These are phyloP conservation scores for Megaleporinus macrocephalus DNA, from an alignment of 2,113 vertebrate species.

Conservation along the genomic window DNA sequence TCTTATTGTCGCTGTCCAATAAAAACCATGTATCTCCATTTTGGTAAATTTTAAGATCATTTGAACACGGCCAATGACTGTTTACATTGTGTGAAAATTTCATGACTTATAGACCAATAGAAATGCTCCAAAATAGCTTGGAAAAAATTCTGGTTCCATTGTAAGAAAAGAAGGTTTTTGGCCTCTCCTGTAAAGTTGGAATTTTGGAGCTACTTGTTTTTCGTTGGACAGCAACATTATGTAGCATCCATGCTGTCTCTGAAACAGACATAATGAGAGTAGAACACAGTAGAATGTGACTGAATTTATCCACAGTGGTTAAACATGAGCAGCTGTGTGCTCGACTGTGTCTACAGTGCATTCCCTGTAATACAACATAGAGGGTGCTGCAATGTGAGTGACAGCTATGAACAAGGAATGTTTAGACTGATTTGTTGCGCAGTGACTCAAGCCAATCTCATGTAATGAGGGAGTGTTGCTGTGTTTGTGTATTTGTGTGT, in stretches of 20 bases:
- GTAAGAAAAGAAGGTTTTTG: too few species aligned
- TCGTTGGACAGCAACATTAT: too few species aligned
- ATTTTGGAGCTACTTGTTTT: too few species aligned
- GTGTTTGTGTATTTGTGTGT: constrained; percentile 24
- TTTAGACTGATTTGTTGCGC: background rate
- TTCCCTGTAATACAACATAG: background rate
- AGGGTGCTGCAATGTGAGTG: background rate
- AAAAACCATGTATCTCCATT: too few species aligned
- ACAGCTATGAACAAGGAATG: constrained; percentile 1
- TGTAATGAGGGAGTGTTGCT: constrained; percentile 4
- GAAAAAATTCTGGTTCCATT: too few species aligned
- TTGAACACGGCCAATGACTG: too few species aligned
- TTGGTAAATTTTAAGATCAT: too few species aligned
- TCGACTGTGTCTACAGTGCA: background rate
- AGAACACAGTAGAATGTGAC: background rate
- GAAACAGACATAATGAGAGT: background rate
- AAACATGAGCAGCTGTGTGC: constrained; percentile 13
- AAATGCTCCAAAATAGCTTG: too few species aligned
- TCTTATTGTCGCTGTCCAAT: too few species aligned
- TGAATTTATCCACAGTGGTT: background rate
- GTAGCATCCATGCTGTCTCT: background rate
- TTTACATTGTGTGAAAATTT: too few species aligned
- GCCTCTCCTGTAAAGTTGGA: too few species aligned
- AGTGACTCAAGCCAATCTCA: background rate
- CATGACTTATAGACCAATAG: too few species aligned